A percentile compares a stretch with the other conserved stretches of the same genome.
Evolutionary conservation across 2,888 invertebrate genomes (phyloP).

Genomic region (Galeruca laticollis): DNA sequence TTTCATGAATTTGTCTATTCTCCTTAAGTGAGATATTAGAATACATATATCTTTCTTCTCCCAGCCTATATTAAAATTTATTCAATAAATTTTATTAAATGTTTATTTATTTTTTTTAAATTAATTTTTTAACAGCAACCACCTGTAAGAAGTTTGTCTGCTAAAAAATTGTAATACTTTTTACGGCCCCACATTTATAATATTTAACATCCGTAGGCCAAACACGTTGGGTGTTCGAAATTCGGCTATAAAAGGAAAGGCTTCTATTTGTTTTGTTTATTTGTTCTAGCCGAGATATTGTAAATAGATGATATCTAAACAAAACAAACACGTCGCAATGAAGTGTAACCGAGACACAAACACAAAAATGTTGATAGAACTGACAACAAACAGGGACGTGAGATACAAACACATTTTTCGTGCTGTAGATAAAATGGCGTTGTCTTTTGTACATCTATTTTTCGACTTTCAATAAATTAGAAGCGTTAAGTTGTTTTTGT

Average conservation of each 20-base stretch:
- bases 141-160: not conserved
- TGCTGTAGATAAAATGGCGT: not conserved
- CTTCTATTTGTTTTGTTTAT: constrained; percentile 30
- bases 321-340: constrained; percentile 31
- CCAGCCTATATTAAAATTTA: no score
- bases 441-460: constrained; percentile 2
- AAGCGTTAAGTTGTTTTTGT: not conserved
- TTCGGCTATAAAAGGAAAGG: constrained; percentile 27
- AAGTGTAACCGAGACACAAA: constrained; percentile 33
- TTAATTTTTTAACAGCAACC: no score
- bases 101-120: no score
- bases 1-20: no score
- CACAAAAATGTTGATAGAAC: constrained; percentile 32
- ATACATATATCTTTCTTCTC: no score
- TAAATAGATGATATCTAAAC: constrained; percentile 36
- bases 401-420: constrained; percentile 23
- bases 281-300: constrained; percentile 33
- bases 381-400: constrained; percentile 32
- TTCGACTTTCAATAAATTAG: not conserved
- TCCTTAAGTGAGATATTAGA: no score
- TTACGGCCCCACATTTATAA: constrained; percentile 4
- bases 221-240: constrained; percentile 33
- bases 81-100: no score
- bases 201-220: constrained; percentile 3
- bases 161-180: not conserved